Evolutionary conservation across 2,113 vertebrate species (phyloP).

Genomic region (Puffinus mauretanicus): DNA sequence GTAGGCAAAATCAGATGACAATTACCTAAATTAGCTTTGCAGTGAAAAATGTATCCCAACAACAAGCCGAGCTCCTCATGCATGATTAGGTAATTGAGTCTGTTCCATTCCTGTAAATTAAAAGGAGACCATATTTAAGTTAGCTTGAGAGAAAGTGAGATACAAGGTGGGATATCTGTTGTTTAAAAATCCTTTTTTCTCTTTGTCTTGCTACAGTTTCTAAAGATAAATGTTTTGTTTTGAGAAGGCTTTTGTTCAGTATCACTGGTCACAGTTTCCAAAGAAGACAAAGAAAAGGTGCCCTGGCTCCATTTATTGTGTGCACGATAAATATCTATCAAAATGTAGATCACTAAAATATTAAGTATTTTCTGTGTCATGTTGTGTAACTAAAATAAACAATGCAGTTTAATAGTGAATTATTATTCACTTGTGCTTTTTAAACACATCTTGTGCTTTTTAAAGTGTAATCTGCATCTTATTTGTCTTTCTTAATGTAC

Average conservation of each 20-base stretch:
- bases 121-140: not conserved
- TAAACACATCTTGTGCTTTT: not conserved
- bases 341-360: not conserved
- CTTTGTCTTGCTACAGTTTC: not conserved
- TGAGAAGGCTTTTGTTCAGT: not conserved
- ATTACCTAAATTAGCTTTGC: not conserved
- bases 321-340: not conserved
- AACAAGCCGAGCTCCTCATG: not conserved
- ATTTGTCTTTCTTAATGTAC: not conserved
- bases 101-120: not conserved
- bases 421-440: not conserved
- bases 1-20: not conserved
- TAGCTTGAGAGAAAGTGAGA: not conserved
- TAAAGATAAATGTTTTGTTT: not conserved
- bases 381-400: not conserved
- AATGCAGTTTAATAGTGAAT: not conserved
- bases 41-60: not conserved
- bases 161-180: not conserved
- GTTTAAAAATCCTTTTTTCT: not conserved
- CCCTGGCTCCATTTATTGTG: not conserved
- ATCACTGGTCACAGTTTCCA: not conserved
- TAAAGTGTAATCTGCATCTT: not conserved
- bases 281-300: not conserved
- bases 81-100: not conserved
- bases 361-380: not conserved